These are phyloP conservation scores for Aphelenchoides besseyi DNA, from an alignment of 1,140 invertebrate genomes.

Conservation along the genomic window DNA sequence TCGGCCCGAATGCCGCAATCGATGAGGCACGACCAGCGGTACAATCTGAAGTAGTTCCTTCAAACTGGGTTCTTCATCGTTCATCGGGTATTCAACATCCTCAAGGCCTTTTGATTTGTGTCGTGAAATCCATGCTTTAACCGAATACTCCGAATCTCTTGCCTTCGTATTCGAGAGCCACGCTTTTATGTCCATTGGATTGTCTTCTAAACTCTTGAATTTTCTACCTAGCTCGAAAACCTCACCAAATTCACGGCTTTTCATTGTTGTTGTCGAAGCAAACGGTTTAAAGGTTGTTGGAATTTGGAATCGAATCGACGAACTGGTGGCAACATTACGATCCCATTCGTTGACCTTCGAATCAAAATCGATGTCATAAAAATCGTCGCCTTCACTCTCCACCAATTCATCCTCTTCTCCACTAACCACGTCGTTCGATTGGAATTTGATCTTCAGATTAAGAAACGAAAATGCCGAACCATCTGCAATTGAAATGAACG, in stretches of 20 bases:
- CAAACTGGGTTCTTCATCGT: constrained; percentile 2
- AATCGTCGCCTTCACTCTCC: not conserved
- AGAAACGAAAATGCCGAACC: not conserved
- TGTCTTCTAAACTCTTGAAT: too few species aligned
- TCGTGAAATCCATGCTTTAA: not conserved
- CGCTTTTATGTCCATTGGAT: too few species aligned
- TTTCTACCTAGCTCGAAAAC: too few species aligned
- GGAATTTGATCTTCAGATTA: not conserved
- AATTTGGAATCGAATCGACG: not conserved
- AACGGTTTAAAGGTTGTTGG: not conserved
- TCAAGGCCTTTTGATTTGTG: not conserved
- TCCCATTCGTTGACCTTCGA: not conserved
- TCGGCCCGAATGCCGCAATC: not conserved
- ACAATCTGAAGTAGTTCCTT: constrained; percentile 1
- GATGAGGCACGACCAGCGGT: constrained; percentile 1
- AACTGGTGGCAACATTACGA: too few species aligned
- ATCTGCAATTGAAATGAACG: not conserved
- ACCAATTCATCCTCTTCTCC: not conserved
- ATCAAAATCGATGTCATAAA: not conserved
- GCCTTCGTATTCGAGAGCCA: too few species aligned
- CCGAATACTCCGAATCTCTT: not conserved
- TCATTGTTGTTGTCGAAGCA: not conserved
- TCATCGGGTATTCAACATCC: not conserved
- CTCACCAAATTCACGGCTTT: too few species aligned
- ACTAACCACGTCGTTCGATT: not conserved